These are phyloP conservation scores for Parnassius apollo DNA, from an alignment of 2,888 invertebrate species.

Conservation along the genomic window DNA sequence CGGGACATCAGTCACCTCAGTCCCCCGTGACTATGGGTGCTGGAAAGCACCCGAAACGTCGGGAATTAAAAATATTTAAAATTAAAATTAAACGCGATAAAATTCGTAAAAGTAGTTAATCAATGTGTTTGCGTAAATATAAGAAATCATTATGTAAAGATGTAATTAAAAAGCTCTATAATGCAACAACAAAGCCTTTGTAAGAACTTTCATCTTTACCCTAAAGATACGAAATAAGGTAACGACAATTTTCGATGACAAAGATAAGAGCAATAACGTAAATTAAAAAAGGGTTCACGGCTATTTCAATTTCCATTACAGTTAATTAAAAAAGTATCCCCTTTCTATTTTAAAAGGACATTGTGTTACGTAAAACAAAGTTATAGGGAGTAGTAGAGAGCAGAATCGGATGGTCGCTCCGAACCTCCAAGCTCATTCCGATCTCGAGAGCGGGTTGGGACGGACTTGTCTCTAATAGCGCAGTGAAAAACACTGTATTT, in stretches of 20 bases:
- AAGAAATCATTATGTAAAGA: neutral
- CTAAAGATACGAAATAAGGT: neutral
- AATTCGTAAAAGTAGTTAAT: no score
- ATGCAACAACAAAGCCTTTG: neutral
- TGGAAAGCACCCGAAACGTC: no score
- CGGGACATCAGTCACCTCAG: no score
- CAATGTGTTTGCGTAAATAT: no score
- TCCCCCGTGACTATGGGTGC: no score
- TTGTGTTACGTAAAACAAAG: slow-evolving; percentile 16
- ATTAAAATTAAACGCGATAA: no score
- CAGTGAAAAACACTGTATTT: neutral
- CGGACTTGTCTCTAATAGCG: neutral
- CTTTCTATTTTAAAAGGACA: slow-evolving; percentile 6
- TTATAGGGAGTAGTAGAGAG: neutral
- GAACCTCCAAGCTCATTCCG: neutral
- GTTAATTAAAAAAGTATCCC: slow-evolving; percentile 17
- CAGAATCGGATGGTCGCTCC: neutral
- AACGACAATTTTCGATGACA: slow-evolving; percentile 5
- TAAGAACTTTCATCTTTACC: neutral
- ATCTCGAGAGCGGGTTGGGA: neutral
- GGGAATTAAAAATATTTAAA: no score
- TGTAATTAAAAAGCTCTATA: neutral
- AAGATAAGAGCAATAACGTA: slow-evolving; percentile 11
- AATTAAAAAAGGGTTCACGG: slow-evolving; percentile 9
- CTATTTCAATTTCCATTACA: slow-evolving; percentile 17